Evolutionary conservation across 2,113 vertebrate species (phyloP), one percentile per base, ranked within the genome.

Genomic region (Oenanthe oenanthe): DNA sequence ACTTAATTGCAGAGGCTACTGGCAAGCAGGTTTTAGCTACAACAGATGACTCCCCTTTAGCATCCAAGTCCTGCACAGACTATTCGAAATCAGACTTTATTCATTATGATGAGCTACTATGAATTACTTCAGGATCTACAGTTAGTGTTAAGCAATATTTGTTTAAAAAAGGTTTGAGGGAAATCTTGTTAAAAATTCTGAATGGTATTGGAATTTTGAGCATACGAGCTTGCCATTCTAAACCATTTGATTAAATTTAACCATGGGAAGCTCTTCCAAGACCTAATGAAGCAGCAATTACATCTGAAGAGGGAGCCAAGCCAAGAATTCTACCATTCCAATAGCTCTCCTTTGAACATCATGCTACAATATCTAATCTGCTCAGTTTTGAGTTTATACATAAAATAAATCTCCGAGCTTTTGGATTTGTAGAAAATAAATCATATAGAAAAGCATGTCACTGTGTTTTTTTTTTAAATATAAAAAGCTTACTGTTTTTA

Each of bases 221-320:
- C 17, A 14, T 89, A 97, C 66, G 82, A 97, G 92, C 97, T 96
- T 98, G 97, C 98, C 97, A 98, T 98, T 98, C 97, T 97, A 98
- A 98, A 97, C 97, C 97, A 97, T 98, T 98, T 98, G 98, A 98
- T 98, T 98, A 98, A 98, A 98, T 98, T 98, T 98, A 98, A 98
- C 98, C 96, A 98, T 97, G 97, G 98, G 97, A 98, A 98, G 97
- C 96, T 97, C 96, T 98, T 98, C 98, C 98, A 98, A 98, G 96
- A 97, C 95, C 97, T 98, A 98, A 98, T 98, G 98, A 98, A 98
- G 98, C 98, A 98, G 97, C 98, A 98, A 98, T 98, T 98, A 98
- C 97, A 98, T 98, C 94, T 98, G 97, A 98, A 98, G 97, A 98
- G 96, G 97, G 97, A 97, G 97, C 95, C 90, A 95, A 95, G 98